Percentiles rank a stretch among this genome's conserved stretches.
Conservation (phyloP, 2,113 vertebrate genomes). For the Saguinus imperator region DNA sequence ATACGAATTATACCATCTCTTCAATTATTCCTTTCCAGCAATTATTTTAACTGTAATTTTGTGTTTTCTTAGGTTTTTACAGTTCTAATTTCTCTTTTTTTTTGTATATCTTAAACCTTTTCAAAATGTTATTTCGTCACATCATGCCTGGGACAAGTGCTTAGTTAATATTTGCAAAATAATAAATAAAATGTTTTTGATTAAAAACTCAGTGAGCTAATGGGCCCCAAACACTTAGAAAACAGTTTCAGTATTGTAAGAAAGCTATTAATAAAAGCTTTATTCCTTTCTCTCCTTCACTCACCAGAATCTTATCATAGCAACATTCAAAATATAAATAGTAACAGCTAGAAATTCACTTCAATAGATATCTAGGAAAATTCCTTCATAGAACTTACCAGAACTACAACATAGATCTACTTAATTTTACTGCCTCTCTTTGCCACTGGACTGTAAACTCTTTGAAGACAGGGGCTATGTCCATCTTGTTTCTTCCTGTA, state of each 20-base stretch:
- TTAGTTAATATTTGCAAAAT: neutral
- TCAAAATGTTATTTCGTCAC: neutral
- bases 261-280: neutral
- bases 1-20: neutral
- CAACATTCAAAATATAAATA: neutral
- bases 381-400: neutral
- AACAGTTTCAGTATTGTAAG: neutral
- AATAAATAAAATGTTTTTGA: neutral
- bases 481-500: neutral
- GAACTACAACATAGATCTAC: neutral
- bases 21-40: neutral
- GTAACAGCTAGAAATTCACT: neutral
- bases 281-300: neutral
- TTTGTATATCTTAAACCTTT: neutral
- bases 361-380: neutral
- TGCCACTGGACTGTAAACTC: neutral
- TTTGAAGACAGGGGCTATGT: neutral
- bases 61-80: neutral
- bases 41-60: neutral
- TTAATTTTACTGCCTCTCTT: neutral
- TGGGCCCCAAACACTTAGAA: neutral
- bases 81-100: neutral
- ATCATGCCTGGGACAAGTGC: neutral
- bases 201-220: neutral
- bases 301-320: neutral